Evolutionary conservation across 2,888 invertebrate species (phyloP), one percentile per base, ranked within the genome.

Genomic region (Mesorhabditis belari): DNA sequence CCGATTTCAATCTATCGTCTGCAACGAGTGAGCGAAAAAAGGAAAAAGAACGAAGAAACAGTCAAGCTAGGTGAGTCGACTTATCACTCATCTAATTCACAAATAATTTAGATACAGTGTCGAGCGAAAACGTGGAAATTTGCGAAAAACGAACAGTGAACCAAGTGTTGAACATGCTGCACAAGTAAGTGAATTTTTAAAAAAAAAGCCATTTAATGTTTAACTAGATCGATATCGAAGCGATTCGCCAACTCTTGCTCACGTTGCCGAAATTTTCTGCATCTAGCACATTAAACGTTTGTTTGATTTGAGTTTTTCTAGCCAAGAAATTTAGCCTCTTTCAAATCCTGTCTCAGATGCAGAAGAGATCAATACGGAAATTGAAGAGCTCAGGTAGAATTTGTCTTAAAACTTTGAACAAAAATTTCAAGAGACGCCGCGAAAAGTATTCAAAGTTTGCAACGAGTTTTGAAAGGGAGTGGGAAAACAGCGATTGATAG

Each of bases 71-170:
- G 35, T 28, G 24, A 19, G 19, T 19, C n/a, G n/a, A 55, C 19
- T 24, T 21, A n/a, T 21, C 4, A 17, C 23, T 21, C 21, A 17
- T 27, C 52, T 24, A 29, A 35, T 19, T 23, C 35, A 53, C 24
- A 57, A 67, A 27, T 69, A 72, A 25, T 21, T 65, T 23, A 69
- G 69, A 55, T 66, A 66, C 55, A 65, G 64, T 12, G 51, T 69
- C n/a, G 60, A 66, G 60, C 57, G 58, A 4, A 60, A 60, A 1
- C 62, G 63, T 49, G 61, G 62, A 54, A 63, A 65, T 51, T 58
- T 76, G 57, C 57, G 76, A 25, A 76, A 76, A 57, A 76, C 76
- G 24, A 76, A 74, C 60, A 73, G 73, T 51, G 76, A 76, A 54
- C 76, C 76, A 12, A 74, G 71, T 63, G 76, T 76, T 24, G 76